Base-by-base conservation (phyloP, 2,888 invertebrate genomes). In the Anodontia alba region DNA sequence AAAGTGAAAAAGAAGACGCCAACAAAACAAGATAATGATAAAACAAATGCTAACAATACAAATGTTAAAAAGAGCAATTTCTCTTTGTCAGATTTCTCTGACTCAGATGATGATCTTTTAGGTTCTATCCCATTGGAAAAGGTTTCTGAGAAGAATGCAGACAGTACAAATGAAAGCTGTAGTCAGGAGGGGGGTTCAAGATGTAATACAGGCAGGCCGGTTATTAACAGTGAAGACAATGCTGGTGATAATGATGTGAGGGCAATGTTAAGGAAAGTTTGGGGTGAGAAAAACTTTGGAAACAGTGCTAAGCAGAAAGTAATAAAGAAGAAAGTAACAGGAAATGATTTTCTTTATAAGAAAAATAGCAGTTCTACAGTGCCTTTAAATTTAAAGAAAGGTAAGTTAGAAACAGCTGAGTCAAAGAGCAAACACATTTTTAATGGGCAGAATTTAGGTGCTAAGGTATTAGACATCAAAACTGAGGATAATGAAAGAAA, bases 191-290 rank as follows among this genome's bases (percentile, higher is more conserved):
- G 29, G 2, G 38, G 36, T 1, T 26, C 17, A n/a, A 10, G 23
- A 2, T 17, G 23, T 17, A 42, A 71, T 51, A 49, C 10, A 10
- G 38, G 8, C 7, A 31, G 54, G 20, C 17, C n/a, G 17, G 8
- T 10, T 73, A 5, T 26, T 26, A 33, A 70, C 1, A 15, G 12
- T 36, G 43, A n/a, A 20, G 33, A 49, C 20, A 31, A 8, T 70
- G 51, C 54, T 20, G 29, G 31, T 12, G 36, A 78, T 10, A 76
- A 31, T 69, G 87, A 86, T 81, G 87, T 88, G 1, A 81, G 78
- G 62, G 80, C 78, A 12, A 88, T 84, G 86, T 73, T 88, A 5
- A 78, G 88, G 51, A 82, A 84, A 69, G 83, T 88, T 36, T 88
- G 88, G 88, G 86, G 84, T n/a, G 80, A 83, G 38, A 86, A 84